Evolutionary conservation across 2,888 invertebrate species (phyloP), one percentile per base, ranked within the genome.

Genomic region (Tachina fera): DNA sequence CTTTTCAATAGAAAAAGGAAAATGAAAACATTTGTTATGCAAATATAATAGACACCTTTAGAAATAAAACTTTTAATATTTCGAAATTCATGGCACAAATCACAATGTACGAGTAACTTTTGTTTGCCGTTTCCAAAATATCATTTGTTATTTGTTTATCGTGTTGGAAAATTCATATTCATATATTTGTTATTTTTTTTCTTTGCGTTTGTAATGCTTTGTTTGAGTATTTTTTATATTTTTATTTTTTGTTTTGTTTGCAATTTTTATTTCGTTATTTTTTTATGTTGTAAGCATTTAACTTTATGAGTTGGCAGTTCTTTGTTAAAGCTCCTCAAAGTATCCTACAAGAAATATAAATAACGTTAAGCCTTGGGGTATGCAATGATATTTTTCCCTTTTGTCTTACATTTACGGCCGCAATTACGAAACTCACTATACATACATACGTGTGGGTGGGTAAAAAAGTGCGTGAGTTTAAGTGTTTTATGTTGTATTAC

Each of bases 301-400:
- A 68, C 45, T 80, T 67, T 67, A 60, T 74, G 63, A 51, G 60
- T 75, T 71, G 74, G 49, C 41, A 47, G 67, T 70, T 53, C 65
- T 68, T 68, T 77, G 22, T 47, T 22, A 63, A 68, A 58, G 53
- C 80, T 61, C 60, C 70, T 49, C 45, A 75, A 84, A 74, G 70
- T 77, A 78, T 78, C 75, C 82, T 22, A 75, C 53, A 86, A 47
- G 56, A 68, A 85, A 75, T 65, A 53, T 65, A 58, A 79, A 78
- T 63, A 74, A 78, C 43, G 53, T 16, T 67, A 65, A 71, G 75
- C 78, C 85, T 79, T 65, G 41, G 75, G 83, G 83, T 75, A 85
- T 85, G 39, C 68, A 78, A 60, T 31, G 43, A 41, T 84, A 56
- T 87, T 83, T 86, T 81, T 47, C 5, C 14, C 39, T 39, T 41